Evolutionary conservation across 1,140 invertebrate species (phyloP).

Genomic region (Cyclina sinensis): DNA sequence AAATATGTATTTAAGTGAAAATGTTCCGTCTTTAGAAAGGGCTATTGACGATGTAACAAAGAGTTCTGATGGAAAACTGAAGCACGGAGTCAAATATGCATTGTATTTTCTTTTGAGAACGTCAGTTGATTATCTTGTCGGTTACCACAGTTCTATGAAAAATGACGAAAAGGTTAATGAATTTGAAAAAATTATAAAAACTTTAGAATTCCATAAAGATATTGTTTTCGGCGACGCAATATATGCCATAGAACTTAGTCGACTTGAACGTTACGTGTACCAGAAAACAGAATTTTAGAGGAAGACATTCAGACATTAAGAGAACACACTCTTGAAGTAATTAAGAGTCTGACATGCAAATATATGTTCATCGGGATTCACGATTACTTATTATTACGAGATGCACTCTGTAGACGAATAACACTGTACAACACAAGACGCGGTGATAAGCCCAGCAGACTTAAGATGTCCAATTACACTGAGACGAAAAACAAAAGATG

Average conservation of each 20-base stretch:
- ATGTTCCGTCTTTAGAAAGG: constrained; percentile 9
- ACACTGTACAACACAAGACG: constrained; percentile 35
- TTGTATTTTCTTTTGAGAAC: constrained; percentile 3
- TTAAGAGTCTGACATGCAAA: background rate
- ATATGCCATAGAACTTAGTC: constrained; percentile 13
- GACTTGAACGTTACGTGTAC: constrained; percentile 14
- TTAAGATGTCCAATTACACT: background rate
- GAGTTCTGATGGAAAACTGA: background rate
- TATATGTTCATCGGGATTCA: constrained; percentile 1
- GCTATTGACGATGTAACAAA: constrained; percentile 12
- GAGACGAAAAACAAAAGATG: constrained; percentile 4
- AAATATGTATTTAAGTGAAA: constrained; percentile 32
- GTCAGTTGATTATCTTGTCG: background rate
- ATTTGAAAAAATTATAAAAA: background rate
- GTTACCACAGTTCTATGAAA: background rate
- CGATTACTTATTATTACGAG: background rate
- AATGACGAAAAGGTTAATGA: background rate
- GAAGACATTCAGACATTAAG: background rate
- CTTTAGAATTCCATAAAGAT: background rate
- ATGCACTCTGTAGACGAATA: constrained; percentile 26
- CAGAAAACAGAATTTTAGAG: constrained; percentile 1
- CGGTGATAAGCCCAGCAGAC: constrained; percentile 21
- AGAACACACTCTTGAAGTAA: background rate
- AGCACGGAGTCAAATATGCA: constrained; percentile 4
- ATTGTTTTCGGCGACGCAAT: constrained; percentile 10